Evolutionary conservation across 64 coral and sea anemone genomes (phyloP), one percentile per base, ranked within the genome.

Genomic region (Acropora tenuis): DNA sequence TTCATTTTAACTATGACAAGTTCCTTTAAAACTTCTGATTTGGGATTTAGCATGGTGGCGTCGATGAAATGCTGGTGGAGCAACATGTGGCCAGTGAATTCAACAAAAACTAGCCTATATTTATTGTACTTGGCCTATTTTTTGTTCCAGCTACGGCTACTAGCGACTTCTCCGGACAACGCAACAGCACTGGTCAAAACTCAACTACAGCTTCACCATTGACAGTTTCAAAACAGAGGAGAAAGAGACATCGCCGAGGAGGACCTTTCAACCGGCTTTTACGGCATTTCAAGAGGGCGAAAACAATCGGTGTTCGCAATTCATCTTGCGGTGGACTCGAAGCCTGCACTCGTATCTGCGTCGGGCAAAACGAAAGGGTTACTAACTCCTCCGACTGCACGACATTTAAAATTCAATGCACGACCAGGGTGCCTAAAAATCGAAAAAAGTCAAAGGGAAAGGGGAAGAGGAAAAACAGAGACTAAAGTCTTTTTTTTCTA

Each of bases 361-460:
- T 85, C 7, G 82, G 82, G 43, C 82, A 85, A 17, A 85, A 85
- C 61, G 82, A 69, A 43, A 19, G 15, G 65, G 18, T 30, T 1
- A 85, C 61, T 3, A 19, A 85, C 8, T 43, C 72, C 43, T 69
- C 82, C 44, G 61, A 85, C 8, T 85, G 82, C 63, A 8, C 5
- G n/a, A 69, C 16, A 2, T 85, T 85, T 10, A 85, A 69, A 43
- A 72, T 85, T 63, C 61, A 72, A 6, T 85, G 82, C 45, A 85
- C 65, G 17, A 49, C 44, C 8, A 71, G 15, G 43, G 48, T 4
- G 63, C 9, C 43, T 2, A 69, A 43, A 85, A 85, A 85, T 6
- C 6, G 45, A 42, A 71, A 8, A 48, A 71, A 12, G 8, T 8
- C 60, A 2, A 43, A 65, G 3, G 13, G 53, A 5, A 71, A n/a